These are phyloP conservation scores for Homarus americanus DNA, from an alignment of 1,140 invertebrate species.

Conservation along the genomic window DNA sequence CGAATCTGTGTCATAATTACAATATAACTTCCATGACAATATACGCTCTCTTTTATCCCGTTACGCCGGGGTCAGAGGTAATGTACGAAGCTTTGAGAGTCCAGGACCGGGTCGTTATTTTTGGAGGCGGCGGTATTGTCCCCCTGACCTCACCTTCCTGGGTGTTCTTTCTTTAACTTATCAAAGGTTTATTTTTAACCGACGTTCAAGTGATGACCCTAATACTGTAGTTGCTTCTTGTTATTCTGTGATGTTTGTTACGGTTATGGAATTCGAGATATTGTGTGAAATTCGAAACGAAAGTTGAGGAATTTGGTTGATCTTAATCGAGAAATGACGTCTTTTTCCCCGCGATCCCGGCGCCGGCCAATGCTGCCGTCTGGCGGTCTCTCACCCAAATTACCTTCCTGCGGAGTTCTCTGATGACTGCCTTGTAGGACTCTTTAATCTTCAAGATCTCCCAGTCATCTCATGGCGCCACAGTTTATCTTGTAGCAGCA, in stretches of 20 bases:
- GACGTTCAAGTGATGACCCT: neutral
- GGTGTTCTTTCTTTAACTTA: neutral
- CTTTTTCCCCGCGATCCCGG: neutral
- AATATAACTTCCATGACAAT: too few relatives aligned
- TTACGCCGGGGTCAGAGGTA: too few relatives aligned
- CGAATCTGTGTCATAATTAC: too few relatives aligned
- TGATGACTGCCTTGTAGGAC: neutral
- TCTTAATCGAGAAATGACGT: neutral
- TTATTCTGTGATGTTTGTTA: neutral
- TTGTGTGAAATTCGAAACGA: neutral
- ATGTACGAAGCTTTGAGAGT: too few relatives aligned
- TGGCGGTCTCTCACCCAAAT: neutral
- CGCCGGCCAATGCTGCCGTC: neutral
- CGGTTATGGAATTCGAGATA: neutral
- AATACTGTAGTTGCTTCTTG: neutral
- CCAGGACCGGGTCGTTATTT: neutral
- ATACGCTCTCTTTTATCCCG: too few relatives aligned
- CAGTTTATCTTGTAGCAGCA: neutral
- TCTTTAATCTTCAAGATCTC: neutral
- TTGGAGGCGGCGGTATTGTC: neutral
- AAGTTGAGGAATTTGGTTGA: neutral
- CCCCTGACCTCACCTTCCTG: neutral
- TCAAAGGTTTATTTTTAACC: neutral
- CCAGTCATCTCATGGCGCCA: slow-evolving; percentile 4
- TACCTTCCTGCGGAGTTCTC: neutral